Conservation (phyloP, 1,140 invertebrate species). For the Pristionchus pacificus region DNA sequence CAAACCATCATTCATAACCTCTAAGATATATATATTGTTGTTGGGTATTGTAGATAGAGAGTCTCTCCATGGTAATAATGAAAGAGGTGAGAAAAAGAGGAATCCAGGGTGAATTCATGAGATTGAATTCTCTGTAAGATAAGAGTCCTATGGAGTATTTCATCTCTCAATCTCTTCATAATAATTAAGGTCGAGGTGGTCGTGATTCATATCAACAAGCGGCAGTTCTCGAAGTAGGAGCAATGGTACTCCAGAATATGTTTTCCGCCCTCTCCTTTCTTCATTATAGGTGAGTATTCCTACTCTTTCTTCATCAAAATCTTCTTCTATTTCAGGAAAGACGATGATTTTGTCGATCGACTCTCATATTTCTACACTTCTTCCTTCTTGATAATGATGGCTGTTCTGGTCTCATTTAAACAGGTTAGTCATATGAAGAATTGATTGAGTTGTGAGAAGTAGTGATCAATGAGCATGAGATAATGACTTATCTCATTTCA, state of each 20-base stretch:
- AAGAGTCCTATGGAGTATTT: not conserved
- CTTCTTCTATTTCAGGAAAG: slow-evolving; percentile 59
- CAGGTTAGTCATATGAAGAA: slow-evolving; percentile 59
- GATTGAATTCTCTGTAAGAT: slow-evolving; percentile 3
- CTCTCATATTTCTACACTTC: slow-evolving; percentile 63
- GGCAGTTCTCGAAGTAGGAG: slow-evolving; percentile 54
- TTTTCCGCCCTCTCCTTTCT: slow-evolving; percentile 52
- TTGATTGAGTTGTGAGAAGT: not conserved
- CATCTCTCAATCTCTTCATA: not conserved
- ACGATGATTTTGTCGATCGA: slow-evolving; percentile 64
- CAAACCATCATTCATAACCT: not conserved
- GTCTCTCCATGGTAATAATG: too few species aligned
- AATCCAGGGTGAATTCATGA: slow-evolving; percentile 12
- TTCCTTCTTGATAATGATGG: slow-evolving; percentile 63
- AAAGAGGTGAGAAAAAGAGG: slow-evolving; percentile 15
- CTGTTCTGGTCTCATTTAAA: slow-evolving; percentile 62
- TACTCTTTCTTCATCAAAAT: too few species aligned
- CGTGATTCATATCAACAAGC: slow-evolving; percentile 54
- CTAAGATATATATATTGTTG: not conserved
- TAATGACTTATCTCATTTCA: not conserved
- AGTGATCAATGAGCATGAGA: not conserved
- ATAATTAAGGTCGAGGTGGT: slow-evolving; percentile 40
- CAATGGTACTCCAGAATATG: slow-evolving; percentile 58
- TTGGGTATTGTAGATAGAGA: too few species aligned
- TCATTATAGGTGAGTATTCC: slow-evolving; percentile 35